These are phyloP conservation scores for Arvicanthis niloticus DNA, from an alignment of 2,113 vertebrate species.

Conservation along the genomic window DNA sequence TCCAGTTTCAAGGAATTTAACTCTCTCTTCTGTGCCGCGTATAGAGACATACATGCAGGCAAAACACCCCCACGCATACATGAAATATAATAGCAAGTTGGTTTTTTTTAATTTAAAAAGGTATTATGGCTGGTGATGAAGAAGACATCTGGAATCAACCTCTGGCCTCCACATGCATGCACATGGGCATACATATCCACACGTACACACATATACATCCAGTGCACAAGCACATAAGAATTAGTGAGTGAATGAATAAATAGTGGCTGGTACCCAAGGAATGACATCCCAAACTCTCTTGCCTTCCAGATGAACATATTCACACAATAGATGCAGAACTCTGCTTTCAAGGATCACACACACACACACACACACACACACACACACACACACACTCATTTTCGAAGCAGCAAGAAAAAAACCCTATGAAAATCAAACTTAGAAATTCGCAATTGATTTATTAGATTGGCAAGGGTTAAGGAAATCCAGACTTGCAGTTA, in stretches of 20 bases:
- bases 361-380: background rate
- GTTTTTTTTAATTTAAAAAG: background rate
- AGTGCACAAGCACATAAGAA: background rate
- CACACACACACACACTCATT: no score
- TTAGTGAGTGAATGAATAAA: no score
- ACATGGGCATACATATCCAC: background rate
- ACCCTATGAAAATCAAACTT: background rate
- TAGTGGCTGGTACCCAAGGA: background rate
- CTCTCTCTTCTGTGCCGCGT: background rate
- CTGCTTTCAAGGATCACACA: background rate
- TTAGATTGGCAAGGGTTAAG: background rate
- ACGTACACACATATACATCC: background rate
- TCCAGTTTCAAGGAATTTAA: background rate
- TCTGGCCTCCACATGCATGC: background rate
- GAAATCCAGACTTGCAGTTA: background rate
- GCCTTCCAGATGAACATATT: background rate
- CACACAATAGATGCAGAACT: background rate
- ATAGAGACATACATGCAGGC: background rate
- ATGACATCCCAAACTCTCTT: no score
- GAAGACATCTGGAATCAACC: background rate
- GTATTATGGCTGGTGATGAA: background rate
- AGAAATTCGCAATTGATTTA: conserved; percentile 23
- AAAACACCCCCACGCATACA: background rate
- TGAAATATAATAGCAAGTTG: background rate
- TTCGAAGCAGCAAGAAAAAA: background rate